These are phyloP conservation scores for Coturnix japonica DNA, from an alignment of 2,113 vertebrate genomes.

Conservation along the genomic window DNA sequence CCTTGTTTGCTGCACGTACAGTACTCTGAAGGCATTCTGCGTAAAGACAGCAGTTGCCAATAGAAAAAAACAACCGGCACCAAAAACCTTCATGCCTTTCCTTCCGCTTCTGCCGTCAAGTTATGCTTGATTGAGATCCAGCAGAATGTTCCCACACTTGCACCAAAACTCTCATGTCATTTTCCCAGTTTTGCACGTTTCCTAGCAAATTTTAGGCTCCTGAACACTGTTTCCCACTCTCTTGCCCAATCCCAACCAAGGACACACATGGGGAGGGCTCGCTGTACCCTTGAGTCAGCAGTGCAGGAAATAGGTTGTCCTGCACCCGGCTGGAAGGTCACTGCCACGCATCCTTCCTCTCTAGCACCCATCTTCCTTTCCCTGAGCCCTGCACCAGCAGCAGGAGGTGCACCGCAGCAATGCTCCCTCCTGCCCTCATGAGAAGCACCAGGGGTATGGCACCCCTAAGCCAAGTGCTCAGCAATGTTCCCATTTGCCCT, in stretches of 20 bases:
- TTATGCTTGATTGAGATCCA: conserved; percentile 42
- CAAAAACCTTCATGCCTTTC: background rate
- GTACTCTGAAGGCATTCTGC: background rate
- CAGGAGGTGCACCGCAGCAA: conserved; percentile 29
- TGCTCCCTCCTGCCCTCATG: background rate
- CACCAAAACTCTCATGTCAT: background rate
- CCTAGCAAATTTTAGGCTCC: conserved; percentile 35
- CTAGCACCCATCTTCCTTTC: conserved; percentile 65
- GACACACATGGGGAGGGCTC: conserved; percentile 39
- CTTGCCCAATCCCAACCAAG: conserved; percentile 53
- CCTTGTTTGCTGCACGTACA: background rate
- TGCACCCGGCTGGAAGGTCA: conserved; percentile 71
- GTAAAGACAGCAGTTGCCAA: background rate
- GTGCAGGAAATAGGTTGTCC: conserved; percentile 54
- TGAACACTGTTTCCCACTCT: conserved; percentile 46
- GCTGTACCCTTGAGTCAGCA: conserved; percentile 60
- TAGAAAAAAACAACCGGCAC: background rate
- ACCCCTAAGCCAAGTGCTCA: conserved; percentile 46
- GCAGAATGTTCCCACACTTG: background rate
- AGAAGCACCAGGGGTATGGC: background rate
- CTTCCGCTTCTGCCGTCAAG: conserved; percentile 36
- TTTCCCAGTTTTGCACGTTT: conserved; percentile 36
- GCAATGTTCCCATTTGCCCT: conserved; percentile 6
- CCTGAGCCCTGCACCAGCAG: conserved; percentile 15
- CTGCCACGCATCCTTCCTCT: conserved; percentile 72